These are phyloP conservation scores for Drosophila antonietae DNA, from an alignment of 2,888 invertebrate genomes.

Conservation along the genomic window DNA sequence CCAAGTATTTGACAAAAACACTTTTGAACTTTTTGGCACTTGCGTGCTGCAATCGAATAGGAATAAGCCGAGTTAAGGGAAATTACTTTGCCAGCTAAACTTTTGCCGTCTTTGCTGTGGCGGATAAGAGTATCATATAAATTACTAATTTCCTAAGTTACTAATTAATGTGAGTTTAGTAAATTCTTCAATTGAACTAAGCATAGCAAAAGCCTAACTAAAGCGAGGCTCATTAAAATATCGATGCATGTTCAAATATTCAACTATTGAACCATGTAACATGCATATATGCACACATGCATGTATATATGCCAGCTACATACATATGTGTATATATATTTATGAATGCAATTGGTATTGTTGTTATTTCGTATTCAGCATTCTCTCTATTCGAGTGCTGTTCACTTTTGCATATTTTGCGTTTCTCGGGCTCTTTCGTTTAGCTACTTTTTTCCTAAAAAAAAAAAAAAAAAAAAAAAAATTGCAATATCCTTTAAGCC, in stretches of 20 bases:
- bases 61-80: slow-evolving; percentile 42
- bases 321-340: not conserved
- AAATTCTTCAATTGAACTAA: not conserved
- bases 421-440: slow-evolving; percentile 26
- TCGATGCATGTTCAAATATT: slow-evolving; percentile 6
- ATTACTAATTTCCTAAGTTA: slow-evolving; percentile 61
- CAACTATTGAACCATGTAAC: too few species aligned
- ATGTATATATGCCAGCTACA: not conserved
- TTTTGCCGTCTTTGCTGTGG: slow-evolving; percentile 27
- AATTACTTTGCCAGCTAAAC: slow-evolving; percentile 40
- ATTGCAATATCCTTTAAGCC: slow-evolving; percentile 78
- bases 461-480: slow-evolving; percentile 63
- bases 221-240: not conserved
- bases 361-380: slow-evolving; percentile 35
- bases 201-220: not conserved
- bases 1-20: slow-evolving; percentile 52
- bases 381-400: slow-evolving; percentile 29
- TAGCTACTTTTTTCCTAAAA: slow-evolving; percentile 46
- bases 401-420: slow-evolving; percentile 55
- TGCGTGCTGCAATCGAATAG: slow-evolving; percentile 48
- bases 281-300: not conserved
- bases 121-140: slow-evolving; percentile 51
- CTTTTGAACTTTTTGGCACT: slow-evolving; percentile 47
- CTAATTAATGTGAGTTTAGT: slow-evolving; percentile 51
- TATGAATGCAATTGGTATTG: slow-evolving; percentile 8